Conservation (phyloP, 1,140 invertebrate species). For the Drosophila santomea region DNA sequence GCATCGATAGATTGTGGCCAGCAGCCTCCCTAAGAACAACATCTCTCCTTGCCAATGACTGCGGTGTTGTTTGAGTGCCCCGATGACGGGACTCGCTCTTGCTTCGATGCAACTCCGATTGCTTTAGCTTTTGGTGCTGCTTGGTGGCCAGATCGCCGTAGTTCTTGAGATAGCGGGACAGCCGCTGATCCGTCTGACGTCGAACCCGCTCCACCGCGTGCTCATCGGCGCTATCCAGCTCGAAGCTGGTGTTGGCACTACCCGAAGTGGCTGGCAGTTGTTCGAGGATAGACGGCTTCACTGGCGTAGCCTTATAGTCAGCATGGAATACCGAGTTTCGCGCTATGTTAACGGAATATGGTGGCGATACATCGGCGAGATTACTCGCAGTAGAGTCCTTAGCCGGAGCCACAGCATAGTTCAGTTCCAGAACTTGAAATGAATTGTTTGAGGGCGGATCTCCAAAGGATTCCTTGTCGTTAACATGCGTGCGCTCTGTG, state of each 20-base stretch:
- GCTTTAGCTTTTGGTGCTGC: constrained; percentile 32
- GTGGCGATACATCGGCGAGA: constrained; percentile 40
- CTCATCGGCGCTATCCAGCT: constrained; percentile 69
- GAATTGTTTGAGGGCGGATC: constrained; percentile 34
- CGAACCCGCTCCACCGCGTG: constrained; percentile 68
- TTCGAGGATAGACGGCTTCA: constrained; percentile 56
- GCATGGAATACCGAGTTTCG: constrained; percentile 72
- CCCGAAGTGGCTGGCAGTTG: constrained; percentile 46
- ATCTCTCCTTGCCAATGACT: constrained; percentile 54
- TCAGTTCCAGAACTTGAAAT: constrained; percentile 70
- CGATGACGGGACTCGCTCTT: constrained; percentile 69
- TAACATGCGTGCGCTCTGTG: constrained; percentile 62
- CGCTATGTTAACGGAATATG: constrained; percentile 74
- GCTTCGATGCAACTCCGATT: constrained; percentile 47
- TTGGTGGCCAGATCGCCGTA: constrained; percentile 75
- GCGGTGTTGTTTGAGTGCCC: constrained; percentile 72
- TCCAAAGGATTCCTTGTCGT: constrained; percentile 39
- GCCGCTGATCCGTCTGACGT: constrained; percentile 64
- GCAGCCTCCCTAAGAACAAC: constrained; percentile 65
- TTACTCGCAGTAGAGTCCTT: constrained; percentile 35
- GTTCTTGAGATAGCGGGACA: constrained; percentile 75
- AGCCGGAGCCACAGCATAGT: constrained; percentile 45
- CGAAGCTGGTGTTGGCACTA: constrained; percentile 68
- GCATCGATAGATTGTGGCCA: constrained; percentile 77
- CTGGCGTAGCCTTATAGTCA: constrained; percentile 58